Conservation (phyloP, 2,113 vertebrate species). For the Elephantulus edwardii region DNA sequence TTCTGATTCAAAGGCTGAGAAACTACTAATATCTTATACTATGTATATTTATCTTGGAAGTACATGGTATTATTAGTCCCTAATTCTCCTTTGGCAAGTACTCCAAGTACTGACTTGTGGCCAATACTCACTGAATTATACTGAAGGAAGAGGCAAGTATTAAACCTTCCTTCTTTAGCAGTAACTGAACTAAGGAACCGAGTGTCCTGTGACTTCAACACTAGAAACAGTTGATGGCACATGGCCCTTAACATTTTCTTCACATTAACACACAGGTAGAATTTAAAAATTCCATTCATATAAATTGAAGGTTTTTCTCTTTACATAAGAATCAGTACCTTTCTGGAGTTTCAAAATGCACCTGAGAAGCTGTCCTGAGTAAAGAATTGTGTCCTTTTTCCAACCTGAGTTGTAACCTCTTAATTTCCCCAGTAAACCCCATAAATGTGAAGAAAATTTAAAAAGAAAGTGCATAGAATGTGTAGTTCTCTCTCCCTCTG, state of each 20-base stretch:
- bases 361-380: too few species aligned
- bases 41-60: background rate
- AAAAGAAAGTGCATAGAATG: too few species aligned
- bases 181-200: background rate
- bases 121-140: background rate
- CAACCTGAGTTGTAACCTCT: too few species aligned
- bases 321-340: background rate
- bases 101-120: background rate
- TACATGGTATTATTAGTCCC: background rate
- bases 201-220: background rate
- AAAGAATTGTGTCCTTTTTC: too few species aligned
- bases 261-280: conserved; percentile 16
- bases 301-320: background rate
- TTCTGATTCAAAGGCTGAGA: background rate
- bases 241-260: background rate
- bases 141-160: background rate
- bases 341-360: conserved; percentile 25
- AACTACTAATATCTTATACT: background rate
- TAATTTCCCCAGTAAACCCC: background rate
- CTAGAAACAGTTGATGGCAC: background rate
- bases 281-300: conserved; percentile 17
- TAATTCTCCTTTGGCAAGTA: conserved; percentile 6
- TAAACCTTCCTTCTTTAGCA: background rate
- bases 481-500: background rate
- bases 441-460: too few species aligned